Percentiles rank a stretch among this genome's conserved stretches.
phyloP scores from a whole-genome alignment of 2,797 vertebrate genomes.

The Vespertilio murinus region DNA sequence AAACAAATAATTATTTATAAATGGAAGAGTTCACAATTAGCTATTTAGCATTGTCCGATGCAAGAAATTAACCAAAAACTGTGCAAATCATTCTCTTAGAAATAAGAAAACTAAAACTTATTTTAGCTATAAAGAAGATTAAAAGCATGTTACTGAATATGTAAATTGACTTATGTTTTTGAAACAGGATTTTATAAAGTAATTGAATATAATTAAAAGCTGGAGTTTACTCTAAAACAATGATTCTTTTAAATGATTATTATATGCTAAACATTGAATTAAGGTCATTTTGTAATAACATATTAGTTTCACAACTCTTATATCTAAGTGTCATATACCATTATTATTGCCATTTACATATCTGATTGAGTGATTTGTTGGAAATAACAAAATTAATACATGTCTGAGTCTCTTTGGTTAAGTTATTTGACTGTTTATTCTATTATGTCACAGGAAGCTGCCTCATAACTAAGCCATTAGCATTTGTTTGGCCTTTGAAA shows the following conservation, averaged over 20 bases:
- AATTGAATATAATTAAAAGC: not conserved
- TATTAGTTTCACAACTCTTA: not conserved
- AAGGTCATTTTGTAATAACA: slow-evolving; percentile 25
- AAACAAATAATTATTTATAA: slow-evolving; percentile 8
- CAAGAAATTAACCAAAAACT: slow-evolving; percentile 49
- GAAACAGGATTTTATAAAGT: not conserved
- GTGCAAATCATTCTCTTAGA: slow-evolving; percentile 45
- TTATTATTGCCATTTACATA: not conserved
- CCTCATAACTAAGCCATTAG: not conserved
- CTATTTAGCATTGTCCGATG: slow-evolving; percentile 38
- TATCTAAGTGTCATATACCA: not conserved
- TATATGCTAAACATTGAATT: not conserved
- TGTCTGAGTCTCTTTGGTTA: not conserved
- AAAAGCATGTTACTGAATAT: slow-evolving; percentile 41
- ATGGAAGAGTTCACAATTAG: slow-evolving; percentile 36
- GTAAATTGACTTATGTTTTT: slow-evolving; percentile 42
- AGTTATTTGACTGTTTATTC: not conserved
- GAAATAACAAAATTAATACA: not conserved
- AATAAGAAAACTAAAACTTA: slow-evolving; percentile 39
- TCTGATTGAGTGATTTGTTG: not conserved
- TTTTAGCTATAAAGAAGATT: slow-evolving; percentile 35
- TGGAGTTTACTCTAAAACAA: not conserved
- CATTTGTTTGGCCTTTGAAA: not conserved
- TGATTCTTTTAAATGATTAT: not conserved
- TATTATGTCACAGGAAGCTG: not conserved